Evolutionary conservation across 1,140 invertebrate species (phyloP).

Genomic region (Trypoxylus dichotomus): DNA sequence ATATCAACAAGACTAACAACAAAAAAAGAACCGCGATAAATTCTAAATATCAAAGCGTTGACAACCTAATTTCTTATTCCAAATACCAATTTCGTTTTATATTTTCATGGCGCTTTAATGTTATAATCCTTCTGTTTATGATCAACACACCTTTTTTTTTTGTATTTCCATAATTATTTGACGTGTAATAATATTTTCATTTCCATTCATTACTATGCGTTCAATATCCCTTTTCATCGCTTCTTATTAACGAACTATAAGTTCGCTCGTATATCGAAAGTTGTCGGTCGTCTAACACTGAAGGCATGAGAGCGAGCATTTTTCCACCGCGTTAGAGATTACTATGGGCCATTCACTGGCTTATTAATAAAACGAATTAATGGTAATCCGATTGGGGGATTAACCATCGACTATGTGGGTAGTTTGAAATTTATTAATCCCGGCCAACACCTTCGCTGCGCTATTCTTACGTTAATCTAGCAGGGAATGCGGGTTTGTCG

Average conservation of each 20-base stretch:
- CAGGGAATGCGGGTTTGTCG: too few species aligned
- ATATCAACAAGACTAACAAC: too few species aligned
- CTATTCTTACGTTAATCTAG: neutral
- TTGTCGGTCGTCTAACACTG: neutral
- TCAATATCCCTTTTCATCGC: neutral
- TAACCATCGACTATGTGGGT: neutral
- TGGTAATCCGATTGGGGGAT: neutral
- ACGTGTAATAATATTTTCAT: neutral
- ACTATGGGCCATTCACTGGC: neutral
- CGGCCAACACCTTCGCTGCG: neutral
- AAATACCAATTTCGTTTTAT: neutral
- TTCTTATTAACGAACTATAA: neutral
- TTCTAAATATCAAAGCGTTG: neutral
- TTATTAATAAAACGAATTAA: conserved; percentile 19
- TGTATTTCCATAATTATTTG: neutral
- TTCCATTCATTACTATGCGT: neutral
- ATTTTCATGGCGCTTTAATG: neutral
- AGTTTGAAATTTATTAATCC: conserved; percentile 8
- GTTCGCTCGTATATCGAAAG: neutral
- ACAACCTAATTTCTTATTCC: neutral
- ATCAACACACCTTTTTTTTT: neutral
- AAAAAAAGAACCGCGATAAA: neutral
- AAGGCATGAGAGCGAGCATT: neutral
- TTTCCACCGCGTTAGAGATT: conserved; percentile 5
- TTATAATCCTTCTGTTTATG: neutral